Base-by-base conservation (phyloP, 2,888 invertebrate genomes). In the Lumbricus terrestris region DNA sequence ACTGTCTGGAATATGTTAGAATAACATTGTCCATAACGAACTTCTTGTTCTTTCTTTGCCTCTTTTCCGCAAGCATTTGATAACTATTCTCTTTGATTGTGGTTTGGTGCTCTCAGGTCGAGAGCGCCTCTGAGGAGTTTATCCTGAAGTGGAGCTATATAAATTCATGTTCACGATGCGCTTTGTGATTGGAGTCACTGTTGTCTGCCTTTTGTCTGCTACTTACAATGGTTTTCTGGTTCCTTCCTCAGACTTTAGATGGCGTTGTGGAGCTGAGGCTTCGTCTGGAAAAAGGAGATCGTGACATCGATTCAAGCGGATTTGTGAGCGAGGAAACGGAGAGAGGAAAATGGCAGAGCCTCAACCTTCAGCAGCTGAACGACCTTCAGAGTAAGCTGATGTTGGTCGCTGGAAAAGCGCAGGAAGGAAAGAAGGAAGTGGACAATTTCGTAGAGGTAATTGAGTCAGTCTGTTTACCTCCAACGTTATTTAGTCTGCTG, bases 341-440 rank as follows among this genome's bases (percentile, higher is more conserved):
- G 38, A 91, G 90, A 29, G 90, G 91, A 16, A 89, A 89, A 38
- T 47, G 82, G 88, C 82, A 89, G 88, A 82, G 18, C 11, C 93
- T 93, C 90, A 91, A 91, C 29, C 93, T 92, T 89, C 90, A 91
- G 42, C 92, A 93, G 88, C 91, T 94, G 33, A 92, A 93, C 88
- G 94, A 94, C 90, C 91, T 94, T 42, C 94, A 94, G 92, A 94
- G 94, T 88, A 92, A 94, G 89, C 92, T 94, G 69, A 94, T 94
- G 93, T 90, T 94, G 88, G 94, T 94, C 4, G 94, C 94, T 83
- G 94, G 94, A n/a, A 93, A 93, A 91, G 93, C 93, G 29, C 93
- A 93, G 82, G 93, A 93, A 88, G 93, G 93, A 37, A 93, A 93
- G 82, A 93, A 93, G 54, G 92, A 93, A 34, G 93, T 94, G 8